Conservation (phyloP, 2,113 vertebrate species). For the Atractosteus spatula region DNA sequence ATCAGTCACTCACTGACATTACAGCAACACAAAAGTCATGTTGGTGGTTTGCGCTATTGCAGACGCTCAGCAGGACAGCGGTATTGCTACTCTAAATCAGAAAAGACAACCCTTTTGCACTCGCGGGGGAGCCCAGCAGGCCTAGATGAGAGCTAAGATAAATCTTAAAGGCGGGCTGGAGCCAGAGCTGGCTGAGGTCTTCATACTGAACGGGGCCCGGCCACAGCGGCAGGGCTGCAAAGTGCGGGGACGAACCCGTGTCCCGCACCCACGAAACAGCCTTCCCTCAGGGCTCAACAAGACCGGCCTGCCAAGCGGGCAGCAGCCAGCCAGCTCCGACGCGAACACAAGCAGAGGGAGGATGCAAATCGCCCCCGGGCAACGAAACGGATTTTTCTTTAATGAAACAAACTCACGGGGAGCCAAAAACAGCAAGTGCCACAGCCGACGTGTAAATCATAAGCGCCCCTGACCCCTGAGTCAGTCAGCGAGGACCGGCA, state of each 20-base stretch:
- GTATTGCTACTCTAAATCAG: neutral
- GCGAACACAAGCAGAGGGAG: slow-evolving; percentile 49
- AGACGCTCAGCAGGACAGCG: neutral
- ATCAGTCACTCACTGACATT: neutral
- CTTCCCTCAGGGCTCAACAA: slow-evolving; percentile 52
- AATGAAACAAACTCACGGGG: slow-evolving; percentile 66
- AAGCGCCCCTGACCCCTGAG: slow-evolving; percentile 68
- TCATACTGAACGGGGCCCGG: too few relatives aligned
- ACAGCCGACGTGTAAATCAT: slow-evolving; percentile 75
- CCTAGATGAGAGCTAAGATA: slow-evolving; percentile 43
- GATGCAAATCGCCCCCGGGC: slow-evolving; percentile 45
- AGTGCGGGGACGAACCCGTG: slow-evolving; percentile 25
- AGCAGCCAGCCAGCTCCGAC: slow-evolving; percentile 34
- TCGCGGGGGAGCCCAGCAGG: slow-evolving; percentile 37
- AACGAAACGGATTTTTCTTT: slow-evolving; percentile 71
- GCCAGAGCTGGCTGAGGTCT: slow-evolving; percentile 8
- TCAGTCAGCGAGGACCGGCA: slow-evolving; percentile 67
- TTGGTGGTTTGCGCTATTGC: neutral
- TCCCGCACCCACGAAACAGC: slow-evolving; percentile 40
- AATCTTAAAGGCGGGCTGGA: slow-evolving; percentile 43
- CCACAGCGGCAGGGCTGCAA: too few relatives aligned
- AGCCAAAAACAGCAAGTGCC: slow-evolving; percentile 79
- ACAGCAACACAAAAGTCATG: neutral
- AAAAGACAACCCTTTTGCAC: slow-evolving; percentile 37
- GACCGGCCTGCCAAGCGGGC: neutral